Evolutionary conservation across 2,797 vertebrate species (phyloP), one percentile per base, ranked within the genome.

Genomic region (Lerista edwardsae): DNA sequence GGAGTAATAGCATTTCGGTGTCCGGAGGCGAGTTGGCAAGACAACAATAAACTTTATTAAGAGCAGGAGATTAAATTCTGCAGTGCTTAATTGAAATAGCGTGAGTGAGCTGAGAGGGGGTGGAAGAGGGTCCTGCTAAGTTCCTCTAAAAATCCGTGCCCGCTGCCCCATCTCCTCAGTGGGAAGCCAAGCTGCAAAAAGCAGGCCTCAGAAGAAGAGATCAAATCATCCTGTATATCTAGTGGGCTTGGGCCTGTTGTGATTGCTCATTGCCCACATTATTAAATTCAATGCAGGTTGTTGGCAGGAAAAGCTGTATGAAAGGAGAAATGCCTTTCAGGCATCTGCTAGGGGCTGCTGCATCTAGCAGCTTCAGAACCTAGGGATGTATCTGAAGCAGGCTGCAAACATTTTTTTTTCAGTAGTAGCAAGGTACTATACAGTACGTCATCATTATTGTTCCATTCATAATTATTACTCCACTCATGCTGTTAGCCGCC

Each of bases 21-120:
- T 95, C 94, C 91, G 41, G 94, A 95, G 94, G 94, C 93, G 91
- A 94, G 93, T 87, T 95, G 93, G 94, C 94, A 95, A 93, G 94
- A 92, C 93, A 94, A 93, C 90, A 84, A 90, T 91, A 87, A 91
- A 92, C 89, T 93, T 93, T 93, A 91, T 92, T 93, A 93, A 94
- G 90, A 91, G 91, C 87, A 91, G 88, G 86, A 92, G 87, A 93
- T 92, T 93, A 87, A 92, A 93, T 91, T 94, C 87, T 73, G 90
- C 57, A 0, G 74, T 88, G 89, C 90, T 94, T 91, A 91, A 94
- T 95, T 94, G 94, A 90, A 84, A 94, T 86, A 88, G 92, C 91
- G 86, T 91, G 93, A 93, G 86, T 86, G 90, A 92, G 74, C 79
- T 82, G 85, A 86, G 87, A 79, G 44, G 87, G 90, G 68, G 80